These are phyloP conservation scores for Conopomorpha cramerella DNA, from an alignment of 1,140 invertebrate species.

Conservation along the genomic window DNA sequence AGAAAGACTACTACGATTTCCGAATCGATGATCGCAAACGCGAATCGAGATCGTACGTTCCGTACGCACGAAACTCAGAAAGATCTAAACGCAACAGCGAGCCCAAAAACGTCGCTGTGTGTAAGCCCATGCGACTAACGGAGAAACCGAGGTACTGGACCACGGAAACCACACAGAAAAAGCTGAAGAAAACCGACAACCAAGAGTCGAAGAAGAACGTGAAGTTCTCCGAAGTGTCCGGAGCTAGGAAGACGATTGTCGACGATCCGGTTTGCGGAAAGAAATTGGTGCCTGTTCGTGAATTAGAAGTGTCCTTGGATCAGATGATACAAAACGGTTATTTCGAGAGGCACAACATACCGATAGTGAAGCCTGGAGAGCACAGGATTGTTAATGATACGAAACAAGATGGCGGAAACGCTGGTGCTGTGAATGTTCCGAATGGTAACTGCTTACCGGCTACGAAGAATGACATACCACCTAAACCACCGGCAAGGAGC, in stretches of 20 bases:
- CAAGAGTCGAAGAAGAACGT: constrained; percentile 53
- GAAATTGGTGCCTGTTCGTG: constrained; percentile 45
- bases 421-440: constrained; percentile 18
- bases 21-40: constrained; percentile 28
- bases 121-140: constrained; percentile 34
- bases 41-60: constrained; percentile 23
- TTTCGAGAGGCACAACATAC: constrained; percentile 54
- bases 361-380: constrained; percentile 23
- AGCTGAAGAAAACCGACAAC: constrained; percentile 20
- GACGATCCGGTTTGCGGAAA: constrained; percentile 39
- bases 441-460: constrained; percentile 43
- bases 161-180: constrained; percentile 20
- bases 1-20: constrained; percentile 49
- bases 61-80: constrained; percentile 15
- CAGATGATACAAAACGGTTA: constrained; percentile 55
- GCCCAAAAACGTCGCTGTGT: constrained; percentile 42
- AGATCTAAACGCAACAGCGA: constrained; percentile 14
- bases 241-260: constrained; percentile 47
- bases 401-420: constrained; percentile 10
- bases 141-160: constrained; percentile 46
- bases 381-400: constrained; percentile 19
- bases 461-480: constrained; percentile 11
- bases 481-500: constrained; percentile 20
- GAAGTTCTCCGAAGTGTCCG: constrained; percentile 57
- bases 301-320: constrained; percentile 51